Base-by-base conservation (phyloP, 37 sponge, comb jelly and placozoan genomes). In the Diacarnus erythraeanus region DNA sequence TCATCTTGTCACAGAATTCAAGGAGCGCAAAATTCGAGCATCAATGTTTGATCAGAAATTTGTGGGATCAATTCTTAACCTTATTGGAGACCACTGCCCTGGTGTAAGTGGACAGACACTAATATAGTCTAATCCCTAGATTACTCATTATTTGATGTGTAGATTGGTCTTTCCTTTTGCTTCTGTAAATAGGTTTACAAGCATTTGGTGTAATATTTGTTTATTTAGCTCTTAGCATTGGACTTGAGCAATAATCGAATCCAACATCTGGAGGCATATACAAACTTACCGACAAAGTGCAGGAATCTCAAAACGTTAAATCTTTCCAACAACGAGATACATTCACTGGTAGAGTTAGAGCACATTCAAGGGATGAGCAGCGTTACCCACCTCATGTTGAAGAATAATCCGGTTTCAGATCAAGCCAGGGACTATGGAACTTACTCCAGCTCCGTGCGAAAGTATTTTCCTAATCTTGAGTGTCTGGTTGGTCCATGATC, bases 401-500 rank as follows among this genome's bases (percentile, higher is more conserved):
- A 77, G 64, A 59, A 42, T 12, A 88, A 82, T 38, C 88, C 83
- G 2, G 42, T 88, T 40, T 8, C 35, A 10, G 41, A 82, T 40
- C 58, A 38, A 34, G 12, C 20, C 20, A 39, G 33, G 20, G 77
- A 80, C 42, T 41, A 81, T 23, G 26, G 27, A 5, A 54, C 76
- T 12, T 75, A 68, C 65, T 57, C 74, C 25, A 72, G 82, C 56
- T 31, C 23, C 25, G 18, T 89, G 26, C 57, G 90, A 25, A 84
- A 67, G 41, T 36, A 57, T 23, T 89, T 89, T 57, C 90, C 90
- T 9, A 84, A 75, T 42, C 71, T 89, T n/a, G 76, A 84, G 60
- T 29, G 42, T 2, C 30, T 89, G 75, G 90, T 89, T 25, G 22
- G 61, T 47, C 51, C 51, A 47, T n/a, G n/a, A n/a, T n/a, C n/a